Evolutionary conservation across 2,113 vertebrate species (phyloP).

Genomic region (Python bivittatus): DNA sequence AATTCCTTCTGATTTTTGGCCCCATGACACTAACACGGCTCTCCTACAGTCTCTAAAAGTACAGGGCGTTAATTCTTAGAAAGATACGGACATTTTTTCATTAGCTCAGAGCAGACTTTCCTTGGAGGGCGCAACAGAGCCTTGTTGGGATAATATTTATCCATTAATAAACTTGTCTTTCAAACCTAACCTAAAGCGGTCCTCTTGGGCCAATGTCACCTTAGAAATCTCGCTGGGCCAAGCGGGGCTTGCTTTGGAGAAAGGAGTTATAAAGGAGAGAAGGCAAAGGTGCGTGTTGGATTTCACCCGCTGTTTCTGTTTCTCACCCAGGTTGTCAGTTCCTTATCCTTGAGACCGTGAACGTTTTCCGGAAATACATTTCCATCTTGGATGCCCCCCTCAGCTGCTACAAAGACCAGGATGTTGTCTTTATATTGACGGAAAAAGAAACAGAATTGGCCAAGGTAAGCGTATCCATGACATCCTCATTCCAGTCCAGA

Average conservation of each 20-base stretch:
- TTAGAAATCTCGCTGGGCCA: neutral
- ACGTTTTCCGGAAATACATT: constrained; percentile 86
- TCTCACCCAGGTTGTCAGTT: constrained; percentile 77
- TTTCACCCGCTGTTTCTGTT: neutral
- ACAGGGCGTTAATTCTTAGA: neutral
- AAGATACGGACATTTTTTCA: neutral
- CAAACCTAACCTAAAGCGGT: neutral
- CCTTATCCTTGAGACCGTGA: constrained; percentile 82
- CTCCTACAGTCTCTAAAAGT: neutral
- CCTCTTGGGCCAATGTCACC: too few species aligned
- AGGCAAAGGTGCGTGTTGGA: neutral
- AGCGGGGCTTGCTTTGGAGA: neutral
- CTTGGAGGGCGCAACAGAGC: neutral
- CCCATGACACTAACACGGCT: too few species aligned
- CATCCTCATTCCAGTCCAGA: neutral
- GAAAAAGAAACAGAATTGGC: constrained; percentile 78
- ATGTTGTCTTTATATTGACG: constrained; percentile 77
- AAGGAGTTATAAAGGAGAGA: neutral
- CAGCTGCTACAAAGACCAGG: constrained; percentile 75
- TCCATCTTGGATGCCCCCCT: constrained; percentile 86
- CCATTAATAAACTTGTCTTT: neutral
- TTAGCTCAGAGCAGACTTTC: neutral
- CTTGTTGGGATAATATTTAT: neutral
- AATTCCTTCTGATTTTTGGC: too few species aligned
- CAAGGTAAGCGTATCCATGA: constrained; percentile 75